phyloP scores from a whole-genome alignment of 2,797 vertebrate genomes.

The Lithobates sylvaticus region DNA sequence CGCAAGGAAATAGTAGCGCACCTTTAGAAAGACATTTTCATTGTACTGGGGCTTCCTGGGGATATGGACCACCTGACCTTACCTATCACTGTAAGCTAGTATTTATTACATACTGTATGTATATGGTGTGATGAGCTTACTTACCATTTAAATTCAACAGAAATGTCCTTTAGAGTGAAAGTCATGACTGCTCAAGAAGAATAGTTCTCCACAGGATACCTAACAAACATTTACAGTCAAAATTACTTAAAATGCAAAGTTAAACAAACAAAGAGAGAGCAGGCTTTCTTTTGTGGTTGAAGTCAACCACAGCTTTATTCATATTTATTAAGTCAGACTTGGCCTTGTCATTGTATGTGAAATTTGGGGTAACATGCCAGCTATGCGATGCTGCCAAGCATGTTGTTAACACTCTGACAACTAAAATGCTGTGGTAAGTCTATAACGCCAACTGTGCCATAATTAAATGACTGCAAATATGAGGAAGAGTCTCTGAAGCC shows the following conservation, averaged over 20 bases:
- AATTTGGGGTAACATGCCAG: neutral
- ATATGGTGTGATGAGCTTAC: too few species aligned
- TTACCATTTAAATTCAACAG: too few species aligned
- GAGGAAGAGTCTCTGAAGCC: neutral
- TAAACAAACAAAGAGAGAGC: neutral
- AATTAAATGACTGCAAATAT: neutral
- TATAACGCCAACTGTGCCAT: neutral
- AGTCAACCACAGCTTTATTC: neutral
- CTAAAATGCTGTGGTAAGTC: neutral
- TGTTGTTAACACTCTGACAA: neutral
- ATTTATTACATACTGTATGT: neutral
- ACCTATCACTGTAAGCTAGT: neutral
- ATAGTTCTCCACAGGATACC: neutral
- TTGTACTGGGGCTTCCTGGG: too few species aligned
- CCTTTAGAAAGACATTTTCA: too few species aligned
- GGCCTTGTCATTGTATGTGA: too few species aligned
- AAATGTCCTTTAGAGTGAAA: neutral
- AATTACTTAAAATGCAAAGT: neutral
- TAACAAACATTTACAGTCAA: neutral
- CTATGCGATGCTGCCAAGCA: neutral
- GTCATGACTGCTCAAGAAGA: neutral
- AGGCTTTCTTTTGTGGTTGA: neutral
- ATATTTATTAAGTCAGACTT: neutral
- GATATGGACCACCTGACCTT: too few species aligned
- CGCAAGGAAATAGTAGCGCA: too few species aligned